Base-by-base conservation (phyloP, 2,797 vertebrate genomes). In the Characodon lateralis region DNA sequence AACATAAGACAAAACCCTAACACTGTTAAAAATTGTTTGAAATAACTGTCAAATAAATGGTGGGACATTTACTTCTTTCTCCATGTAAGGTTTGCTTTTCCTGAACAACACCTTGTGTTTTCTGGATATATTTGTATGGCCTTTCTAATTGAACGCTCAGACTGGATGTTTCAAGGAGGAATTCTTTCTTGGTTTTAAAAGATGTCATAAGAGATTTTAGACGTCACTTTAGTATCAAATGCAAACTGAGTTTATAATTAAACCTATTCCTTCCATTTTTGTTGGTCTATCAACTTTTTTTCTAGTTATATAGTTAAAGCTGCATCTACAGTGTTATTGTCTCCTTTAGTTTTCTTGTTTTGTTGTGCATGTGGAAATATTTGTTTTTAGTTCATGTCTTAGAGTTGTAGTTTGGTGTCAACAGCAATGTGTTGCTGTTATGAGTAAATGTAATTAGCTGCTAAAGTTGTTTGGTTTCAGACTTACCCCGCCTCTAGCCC, bases 11-110 rank as follows among this genome's bases (percentile, higher is more conserved):
- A 58, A 28, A 55, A 48, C 43, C 26, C 51, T 71, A 39, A 82
- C 26, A 35, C 71, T n/a, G 22, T 65, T 39, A 58, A 76, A 76
- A 41, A 41, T 70, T 43, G 41, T 26, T 56, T 72, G 7, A 53
- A 72, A 20, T 77, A 83, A 51, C 53, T 74, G 59, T 84, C 8
- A 61, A 65, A 74, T 66, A 72, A 55, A 75, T 66, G 43, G 59
- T 76, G 50, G 41, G 28, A 50, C 59, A 26, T 72, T 73, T 48
- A 6, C 59, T 78, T 81, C 81, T 2, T 79, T 80, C 61, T 71
- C 8, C 2, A 41, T 69, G 41, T 26, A 4, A n/a, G 46, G 26
- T 82, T 80, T 78, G 43, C 16, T 35, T 73, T 24, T n/a, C 35
- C 16, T 74, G 7, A 26, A 58, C n/a, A 71, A 51, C 43, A 61